Evolutionary conservation across 2,113 vertebrate genomes (phyloP).

Genomic region (Miniopterus natalensis): DNA sequence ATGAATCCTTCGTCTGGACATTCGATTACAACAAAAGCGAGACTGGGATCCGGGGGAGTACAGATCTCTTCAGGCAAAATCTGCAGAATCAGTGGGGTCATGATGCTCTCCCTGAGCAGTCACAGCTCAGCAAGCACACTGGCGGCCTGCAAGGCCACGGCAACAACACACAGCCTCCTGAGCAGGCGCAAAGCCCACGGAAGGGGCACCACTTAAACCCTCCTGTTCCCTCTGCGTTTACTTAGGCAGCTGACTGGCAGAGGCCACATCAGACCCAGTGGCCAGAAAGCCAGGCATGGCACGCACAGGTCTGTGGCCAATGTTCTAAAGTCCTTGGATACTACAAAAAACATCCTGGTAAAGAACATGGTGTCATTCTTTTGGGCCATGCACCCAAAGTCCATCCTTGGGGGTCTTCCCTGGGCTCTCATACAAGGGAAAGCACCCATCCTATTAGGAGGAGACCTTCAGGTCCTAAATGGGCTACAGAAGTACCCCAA

Average conservation of each 20-base stretch:
- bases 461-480: neutral
- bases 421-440: neutral
- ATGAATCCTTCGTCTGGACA: conserved; percentile 95
- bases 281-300: neutral
- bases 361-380: neutral
- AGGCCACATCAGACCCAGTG: too few relatives aligned
- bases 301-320: neutral
- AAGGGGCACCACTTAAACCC: accelerated
- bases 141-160: neutral
- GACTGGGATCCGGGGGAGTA: conserved; percentile 92
- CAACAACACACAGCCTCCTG: accelerated
- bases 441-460: neutral
- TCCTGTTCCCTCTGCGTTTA: neutral
- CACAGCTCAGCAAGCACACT: neutral
- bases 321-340: neutral
- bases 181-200: accelerated
- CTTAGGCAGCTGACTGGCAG: accelerated
- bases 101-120: neutral
- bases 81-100: conserved; percentile 83
- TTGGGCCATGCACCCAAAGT: too few relatives aligned
- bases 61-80: conserved; percentile 95
- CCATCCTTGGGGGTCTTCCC: neutral
- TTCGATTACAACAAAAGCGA: conserved; percentile 93
- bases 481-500: accelerated
- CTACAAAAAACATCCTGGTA: neutral